Percentiles rank a stretch among this genome's conserved stretches.
These are phyloP conservation scores for Pachycephala philippinensis DNA, from an alignment of 2,113 vertebrate species.

Conservation along the genomic window DNA sequence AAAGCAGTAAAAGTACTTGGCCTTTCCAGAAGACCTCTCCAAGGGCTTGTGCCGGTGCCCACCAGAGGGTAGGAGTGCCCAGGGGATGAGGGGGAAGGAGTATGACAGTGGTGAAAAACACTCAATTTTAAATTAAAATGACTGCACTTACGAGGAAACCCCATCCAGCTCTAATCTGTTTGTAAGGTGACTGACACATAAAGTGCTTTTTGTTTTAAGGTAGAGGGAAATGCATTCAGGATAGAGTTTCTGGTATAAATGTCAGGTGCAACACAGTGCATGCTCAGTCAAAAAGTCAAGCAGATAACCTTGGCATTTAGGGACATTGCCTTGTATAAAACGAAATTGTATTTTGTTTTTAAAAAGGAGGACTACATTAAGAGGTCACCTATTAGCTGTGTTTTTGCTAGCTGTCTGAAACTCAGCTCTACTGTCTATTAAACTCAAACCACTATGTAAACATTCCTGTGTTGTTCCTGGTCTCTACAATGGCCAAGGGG, in stretches of 20 bases:
- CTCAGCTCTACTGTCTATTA: slow-evolving; percentile 83
- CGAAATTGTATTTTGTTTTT: slow-evolving; percentile 70
- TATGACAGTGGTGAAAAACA: not conserved
- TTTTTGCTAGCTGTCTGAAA: slow-evolving; percentile 84
- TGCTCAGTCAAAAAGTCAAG: slow-evolving; percentile 74
- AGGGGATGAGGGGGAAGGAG: not conserved
- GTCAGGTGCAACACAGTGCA: slow-evolving; percentile 76
- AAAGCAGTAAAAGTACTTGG: not conserved
- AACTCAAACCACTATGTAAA: slow-evolving; percentile 87
- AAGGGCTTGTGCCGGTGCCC: not conserved
- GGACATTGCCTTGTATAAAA: slow-evolving; percentile 65
- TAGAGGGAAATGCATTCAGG: slow-evolving; percentile 45
- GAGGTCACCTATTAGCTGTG: slow-evolving; percentile 85
- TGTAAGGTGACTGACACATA: slow-evolving; percentile 70
- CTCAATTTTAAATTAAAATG: slow-evolving; percentile 63
- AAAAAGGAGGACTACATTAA: slow-evolving; percentile 79
- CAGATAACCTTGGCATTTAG: slow-evolving; percentile 91
- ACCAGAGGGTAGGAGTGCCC: not conserved
- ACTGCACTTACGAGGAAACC: slow-evolving; percentile 51
- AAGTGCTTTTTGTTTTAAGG: slow-evolving; percentile 74
- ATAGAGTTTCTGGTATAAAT: slow-evolving; percentile 75
- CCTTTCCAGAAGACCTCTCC: not conserved
- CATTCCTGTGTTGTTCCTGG: slow-evolving; percentile 80
- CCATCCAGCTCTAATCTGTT: slow-evolving; percentile 61
- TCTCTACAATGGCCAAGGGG: slow-evolving; percentile 81